phyloP scores from a whole-genome alignment of 2,888 invertebrate species.

The Clepsis dumicolana region DNA sequence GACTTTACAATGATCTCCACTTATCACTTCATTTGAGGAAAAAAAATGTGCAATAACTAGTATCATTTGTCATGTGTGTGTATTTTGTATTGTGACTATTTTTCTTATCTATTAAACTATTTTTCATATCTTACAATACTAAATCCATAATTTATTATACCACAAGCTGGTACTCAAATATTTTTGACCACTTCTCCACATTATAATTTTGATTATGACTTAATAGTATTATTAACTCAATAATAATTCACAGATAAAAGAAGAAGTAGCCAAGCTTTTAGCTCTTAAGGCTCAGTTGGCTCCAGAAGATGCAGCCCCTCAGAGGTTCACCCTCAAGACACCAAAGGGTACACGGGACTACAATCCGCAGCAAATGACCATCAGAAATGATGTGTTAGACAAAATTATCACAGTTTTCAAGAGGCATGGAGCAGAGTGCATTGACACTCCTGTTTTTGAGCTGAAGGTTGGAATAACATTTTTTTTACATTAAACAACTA shows the following conservation, averaged over 20 bases:
- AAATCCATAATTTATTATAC: no score
- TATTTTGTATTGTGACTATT: no score
- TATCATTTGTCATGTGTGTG: no score
- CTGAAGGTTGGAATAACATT: conserved; percentile 90
- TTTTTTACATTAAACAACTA: no score
- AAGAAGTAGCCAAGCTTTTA: conserved; percentile 93
- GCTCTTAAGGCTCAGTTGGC: conserved; percentile 91
- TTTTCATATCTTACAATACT: no score
- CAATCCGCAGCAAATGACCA: conserved; percentile 97
- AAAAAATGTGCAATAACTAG: no score
- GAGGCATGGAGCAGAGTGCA: conserved; percentile 98
- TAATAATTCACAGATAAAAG: conserved; percentile 88
- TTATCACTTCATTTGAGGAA: no score
- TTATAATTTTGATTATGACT: not conserved
- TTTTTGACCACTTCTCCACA: not conserved
- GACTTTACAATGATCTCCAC: no score
- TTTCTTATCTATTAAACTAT: no score
- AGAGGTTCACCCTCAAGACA: conserved; percentile 95
- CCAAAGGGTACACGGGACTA: conserved; percentile 98
- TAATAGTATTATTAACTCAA: not conserved
- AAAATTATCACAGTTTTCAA: conserved; percentile 96
- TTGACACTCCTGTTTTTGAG: conserved; percentile 99
- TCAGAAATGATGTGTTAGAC: conserved; percentile 94
- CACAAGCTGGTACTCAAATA: no score
- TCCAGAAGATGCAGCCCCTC: conserved; percentile 85